Evolutionary conservation across 2,113 vertebrate species (phyloP).

Genomic region (Gopherus evgoodei): DNA sequence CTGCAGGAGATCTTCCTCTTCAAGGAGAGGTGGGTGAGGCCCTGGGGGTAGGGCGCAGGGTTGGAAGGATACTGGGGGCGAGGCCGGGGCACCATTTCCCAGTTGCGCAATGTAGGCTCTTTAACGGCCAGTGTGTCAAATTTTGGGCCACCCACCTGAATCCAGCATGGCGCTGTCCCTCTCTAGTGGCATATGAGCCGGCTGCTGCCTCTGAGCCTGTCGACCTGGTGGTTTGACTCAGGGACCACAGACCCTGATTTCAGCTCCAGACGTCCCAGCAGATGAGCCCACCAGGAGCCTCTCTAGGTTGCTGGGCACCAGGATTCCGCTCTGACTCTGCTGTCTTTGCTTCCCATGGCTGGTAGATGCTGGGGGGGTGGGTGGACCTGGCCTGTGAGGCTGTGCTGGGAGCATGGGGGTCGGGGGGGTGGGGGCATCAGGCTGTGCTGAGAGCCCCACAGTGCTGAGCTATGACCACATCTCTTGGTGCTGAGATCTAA

Average conservation of each 20-base stretch:
- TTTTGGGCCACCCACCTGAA: not conserved
- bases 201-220: not conserved
- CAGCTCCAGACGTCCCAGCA: not conserved
- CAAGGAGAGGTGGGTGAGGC: constrained; percentile 89
- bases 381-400: not conserved
- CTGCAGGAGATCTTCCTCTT: constrained; percentile 94
- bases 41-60: no score
- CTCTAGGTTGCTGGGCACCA: not conserved
- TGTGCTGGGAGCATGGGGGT: not conserved
- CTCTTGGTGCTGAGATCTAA: not conserved
- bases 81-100: not conserved
- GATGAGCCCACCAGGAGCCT: not conserved
- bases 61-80: not conserved
- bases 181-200: not conserved
- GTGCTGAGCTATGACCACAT: not conserved
- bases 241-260: not conserved
- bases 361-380: not conserved
- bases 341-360: not conserved
- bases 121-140: not conserved
- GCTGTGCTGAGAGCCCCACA: not conserved
- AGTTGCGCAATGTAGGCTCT: not conserved
- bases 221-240: not conserved
- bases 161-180: not conserved
- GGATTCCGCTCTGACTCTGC: not conserved
- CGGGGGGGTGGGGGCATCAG: not conserved